Percentiles rank a stretch among this genome's conserved stretches.
Conservation (phyloP, 2,888 invertebrate species). For the Eristalis intricaria region DNA sequence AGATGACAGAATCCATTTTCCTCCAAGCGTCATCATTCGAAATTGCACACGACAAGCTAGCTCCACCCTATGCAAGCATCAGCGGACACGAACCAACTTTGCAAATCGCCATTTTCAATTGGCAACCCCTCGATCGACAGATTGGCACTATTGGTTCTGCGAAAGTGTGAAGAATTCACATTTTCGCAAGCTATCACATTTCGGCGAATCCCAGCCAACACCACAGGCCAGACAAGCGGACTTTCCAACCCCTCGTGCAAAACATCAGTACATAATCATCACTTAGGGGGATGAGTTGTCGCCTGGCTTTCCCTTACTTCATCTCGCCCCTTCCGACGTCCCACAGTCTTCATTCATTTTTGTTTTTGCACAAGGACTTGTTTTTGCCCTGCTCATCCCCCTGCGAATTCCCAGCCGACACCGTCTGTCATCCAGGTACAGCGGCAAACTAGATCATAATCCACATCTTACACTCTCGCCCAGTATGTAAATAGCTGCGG, state of each 20-base stretch:
- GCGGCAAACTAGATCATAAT: conserved; percentile 47
- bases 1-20: background rate
- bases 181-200: conserved; percentile 45
- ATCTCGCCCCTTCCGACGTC: background rate
- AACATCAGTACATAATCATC: conserved; percentile 9
- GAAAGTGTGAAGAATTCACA: conserved; percentile 1
- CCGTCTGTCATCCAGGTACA: conserved; percentile 15
- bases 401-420: conserved; percentile 18
- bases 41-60: background rate
- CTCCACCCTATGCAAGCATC: background rate
- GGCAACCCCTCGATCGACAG: conserved; percentile 13
- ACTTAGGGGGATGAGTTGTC: conserved; percentile 31
- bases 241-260: conserved; percentile 32
- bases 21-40: background rate
- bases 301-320: conserved; percentile 17
- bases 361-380: conserved; percentile 46
- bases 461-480: conserved; percentile 23
- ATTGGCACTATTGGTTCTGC: conserved; percentile 48
- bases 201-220: conserved; percentile 46
- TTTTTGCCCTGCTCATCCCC: conserved; percentile 27
- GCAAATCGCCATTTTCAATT: conserved; percentile 39
- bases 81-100: background rate
- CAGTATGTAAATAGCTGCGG: conserved; percentile 44
- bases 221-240: conserved; percentile 15
- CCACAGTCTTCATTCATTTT: conserved; percentile 20